Evolutionary conservation across 2,113 vertebrate species (phyloP).

Genomic region (Pan troglodytes): NHGRI_mPanTro3-v2.1_pri NC_072419.2:68677001-68677500

Average conservation of each 20-base stretch:
- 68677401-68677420: neutral
- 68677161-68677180: neutral
- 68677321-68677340: fast-evolving
- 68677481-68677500: neutral
- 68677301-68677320: too few species aligned
- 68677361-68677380: neutral
- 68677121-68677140: neutral
- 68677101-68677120: neutral
- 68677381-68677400: neutral
- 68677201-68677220: neutral
- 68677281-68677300: neutral
- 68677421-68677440: neutral
- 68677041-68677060: neutral
- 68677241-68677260: neutral
- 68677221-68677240: neutral
- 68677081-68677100: too few species aligned
- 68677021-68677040: neutral
- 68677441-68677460: neutral
- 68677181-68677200: neutral
- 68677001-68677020: too few species aligned
- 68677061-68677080: too few species aligned
- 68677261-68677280: fast-evolving
- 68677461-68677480: neutral
- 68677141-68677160: fast-evolving
- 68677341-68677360: neutral